These are phyloP conservation scores for Bombus waltoni DNA, from an alignment of 1,140 invertebrate species.

Conservation along the genomic window DNA sequence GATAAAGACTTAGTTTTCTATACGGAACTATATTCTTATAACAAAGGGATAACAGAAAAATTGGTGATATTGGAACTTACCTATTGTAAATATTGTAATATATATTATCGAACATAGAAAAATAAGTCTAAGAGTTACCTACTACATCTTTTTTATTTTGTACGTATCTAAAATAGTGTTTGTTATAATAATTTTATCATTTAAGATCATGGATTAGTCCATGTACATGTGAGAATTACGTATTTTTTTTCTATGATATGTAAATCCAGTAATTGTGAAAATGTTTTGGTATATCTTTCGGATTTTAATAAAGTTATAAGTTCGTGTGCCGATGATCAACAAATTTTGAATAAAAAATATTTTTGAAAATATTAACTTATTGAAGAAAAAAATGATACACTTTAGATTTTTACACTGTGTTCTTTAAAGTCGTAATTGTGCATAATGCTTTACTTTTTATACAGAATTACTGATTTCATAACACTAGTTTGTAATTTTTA, in stretches of 20 bases:
- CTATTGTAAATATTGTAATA: conserved; percentile 82
- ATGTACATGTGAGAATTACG: conserved; percentile 48
- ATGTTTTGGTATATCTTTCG: conserved; percentile 63
- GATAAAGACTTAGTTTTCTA: conserved; percentile 82
- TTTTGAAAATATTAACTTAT: conserved; percentile 64
- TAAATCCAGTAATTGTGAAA: conserved; percentile 52
- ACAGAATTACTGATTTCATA: conserved; percentile 59
- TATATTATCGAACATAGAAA: conserved; percentile 76
- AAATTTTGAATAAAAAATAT: conserved; percentile 65
- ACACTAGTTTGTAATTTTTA: conserved; percentile 64
- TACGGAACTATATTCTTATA: conserved; percentile 82
- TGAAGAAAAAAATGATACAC: conserved; percentile 55
- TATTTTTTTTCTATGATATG: conserved; percentile 50
- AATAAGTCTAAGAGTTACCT: conserved; percentile 77
- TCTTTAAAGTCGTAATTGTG: conserved; percentile 58
- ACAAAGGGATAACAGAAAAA: conserved; percentile 69
- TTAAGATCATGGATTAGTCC: conserved; percentile 41
- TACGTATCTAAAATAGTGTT: conserved; percentile 69
- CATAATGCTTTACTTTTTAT: conserved; percentile 63
- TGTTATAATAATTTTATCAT: conserved; percentile 64
- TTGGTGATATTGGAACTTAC: conserved; percentile 77
- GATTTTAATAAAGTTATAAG: conserved; percentile 64
- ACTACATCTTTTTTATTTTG: conserved; percentile 75
- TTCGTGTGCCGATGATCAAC: conserved; percentile 51
- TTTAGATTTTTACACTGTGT: conserved; percentile 63